Evolutionary conservation across 2,113 vertebrate species (phyloP), one percentile per base, ranked within the genome.

Genomic region (Peucedramus taeniatus): DNA sequence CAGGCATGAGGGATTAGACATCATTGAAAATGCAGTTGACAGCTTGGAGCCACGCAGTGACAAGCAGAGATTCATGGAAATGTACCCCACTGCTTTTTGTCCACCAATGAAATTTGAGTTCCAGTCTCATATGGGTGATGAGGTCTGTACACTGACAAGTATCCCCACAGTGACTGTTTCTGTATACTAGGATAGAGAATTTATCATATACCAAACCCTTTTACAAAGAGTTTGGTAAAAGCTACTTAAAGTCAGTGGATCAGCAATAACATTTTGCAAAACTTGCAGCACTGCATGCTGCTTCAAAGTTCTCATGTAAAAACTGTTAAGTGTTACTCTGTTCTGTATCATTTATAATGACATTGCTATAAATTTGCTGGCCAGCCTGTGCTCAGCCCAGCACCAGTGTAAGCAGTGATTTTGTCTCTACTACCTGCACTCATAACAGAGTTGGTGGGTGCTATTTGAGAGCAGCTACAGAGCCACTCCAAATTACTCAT

Each of bases 61-160:
- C 97, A 98, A 99, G 33, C 99, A 99, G 98, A 98, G 99, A 90
- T 99, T 99, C 95, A 99, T 99, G 99, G 99, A 99, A 98, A 99
- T 99, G 99, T 99, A 98, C 96, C 99, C 99, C 26, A 98, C 98
- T 0, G 99, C 99, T 3, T 99, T 99, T 97, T 99, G 99, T 83
- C 99, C 99, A 28, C 99, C 99, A 7, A 66, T 99, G 86, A 99
- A 99, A 90, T 99, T 99, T 96, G 99, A 99, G 92, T 99, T 99
- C 97, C 99, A 99, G 87, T 97, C 99, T 95, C 99, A 99, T 94
- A 99, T 99, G 99, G 99, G 99, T 70, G 99, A 99, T 90, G 99
- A 99, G 99, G 99, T 99, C 71, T 98, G 98, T 97, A 89, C 78
- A 59, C 33, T 88, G 45, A 68, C 54, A 84, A 47, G 13, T 87